phyloP scores from a whole-genome alignment of 2,888 invertebrate genomes.

The Hesperia comma region DNA sequence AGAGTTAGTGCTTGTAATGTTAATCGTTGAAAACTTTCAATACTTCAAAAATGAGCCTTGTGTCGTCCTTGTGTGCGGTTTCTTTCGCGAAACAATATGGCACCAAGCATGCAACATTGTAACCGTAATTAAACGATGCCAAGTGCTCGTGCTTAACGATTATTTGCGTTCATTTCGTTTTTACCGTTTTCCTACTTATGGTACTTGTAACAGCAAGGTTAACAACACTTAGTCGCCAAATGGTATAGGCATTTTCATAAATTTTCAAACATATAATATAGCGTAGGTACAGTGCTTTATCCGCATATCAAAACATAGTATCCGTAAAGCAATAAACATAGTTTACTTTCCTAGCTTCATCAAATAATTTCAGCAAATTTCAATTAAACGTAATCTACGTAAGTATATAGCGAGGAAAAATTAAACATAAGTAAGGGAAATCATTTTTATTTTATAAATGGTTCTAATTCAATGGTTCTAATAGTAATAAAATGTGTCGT shows the following conservation, averaged over 20 bases:
- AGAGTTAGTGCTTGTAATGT: conserved; percentile 37
- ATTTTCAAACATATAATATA: background rate
- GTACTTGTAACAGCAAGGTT: conserved; percentile 54
- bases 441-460: background rate
- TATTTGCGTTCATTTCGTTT: conserved; percentile 77
- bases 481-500: background rate
- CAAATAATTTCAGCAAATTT: conserved; percentile 30
- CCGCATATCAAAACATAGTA: background rate
- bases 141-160: conserved; percentile 77
- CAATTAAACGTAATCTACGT: conserved; percentile 33
- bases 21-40: conserved; percentile 49
- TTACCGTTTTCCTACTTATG: conserved; percentile 59
- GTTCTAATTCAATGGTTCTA: background rate
- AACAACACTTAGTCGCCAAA: background rate
- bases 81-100: conserved; percentile 64
- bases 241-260: background rate
- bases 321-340: conserved; percentile 41
- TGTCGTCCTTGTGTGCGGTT: conserved; percentile 74
- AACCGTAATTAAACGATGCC: conserved; percentile 77
- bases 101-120: conserved; percentile 77
- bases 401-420: conserved; percentile 18
- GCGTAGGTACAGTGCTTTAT: too few species aligned
- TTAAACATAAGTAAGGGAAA: background rate
- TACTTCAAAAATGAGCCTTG: conserved; percentile 55
- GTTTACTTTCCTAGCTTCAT: conserved; percentile 33